Base-by-base conservation (phyloP, 2,888 invertebrate species). In the Tenthredo mesomela region DNA sequence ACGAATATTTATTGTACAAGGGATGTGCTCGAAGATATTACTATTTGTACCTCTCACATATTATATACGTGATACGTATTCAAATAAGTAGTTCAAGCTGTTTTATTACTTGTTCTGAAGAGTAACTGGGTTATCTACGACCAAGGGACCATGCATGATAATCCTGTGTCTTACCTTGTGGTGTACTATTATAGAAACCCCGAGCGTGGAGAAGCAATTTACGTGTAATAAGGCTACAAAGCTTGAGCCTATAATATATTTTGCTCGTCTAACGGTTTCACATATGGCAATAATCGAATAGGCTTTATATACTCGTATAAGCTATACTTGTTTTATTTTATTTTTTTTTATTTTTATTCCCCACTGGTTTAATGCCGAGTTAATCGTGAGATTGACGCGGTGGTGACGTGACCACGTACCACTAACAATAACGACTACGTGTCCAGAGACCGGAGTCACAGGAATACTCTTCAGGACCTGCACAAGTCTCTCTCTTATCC, bases 1-100 rank as follows among this genome's bases (percentile, higher is more conserved):
- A 78, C 87, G 87, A 89, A 90, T 92, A 92, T 92, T 92, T 92
- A 92, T 92, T 90, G 90, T 91, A 21, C 0, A 86, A 89, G 90
- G 90, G 90, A 90, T 61, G 61, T 12, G 90, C 90, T 88, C 84
- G 87, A 86, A 91, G 91, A 90, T 90, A 92, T 92, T 89, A 91
- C 91, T 92, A 91, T 92, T 91, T 90, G 91, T 89, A 77, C 15
- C 9, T 90, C 91, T 89, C 90, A 89, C 90, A 92, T 92, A 4
- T 33, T 33, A 33, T 4, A 2, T 37, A 92, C 2, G 29, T 18
- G 33, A 33, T 3, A n/a, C n/a, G 6, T 67, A 92, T 92, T 92
- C 92, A 92, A 90, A 88, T 87, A 88, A 91, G 90, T 92, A 92
- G 92, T 91, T 91, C 90, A 91, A 92, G 92, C 92, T 92, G 92